Conservation (phyloP, 2,113 vertebrate species). For the Xiphorhynchus elegans region DNA sequence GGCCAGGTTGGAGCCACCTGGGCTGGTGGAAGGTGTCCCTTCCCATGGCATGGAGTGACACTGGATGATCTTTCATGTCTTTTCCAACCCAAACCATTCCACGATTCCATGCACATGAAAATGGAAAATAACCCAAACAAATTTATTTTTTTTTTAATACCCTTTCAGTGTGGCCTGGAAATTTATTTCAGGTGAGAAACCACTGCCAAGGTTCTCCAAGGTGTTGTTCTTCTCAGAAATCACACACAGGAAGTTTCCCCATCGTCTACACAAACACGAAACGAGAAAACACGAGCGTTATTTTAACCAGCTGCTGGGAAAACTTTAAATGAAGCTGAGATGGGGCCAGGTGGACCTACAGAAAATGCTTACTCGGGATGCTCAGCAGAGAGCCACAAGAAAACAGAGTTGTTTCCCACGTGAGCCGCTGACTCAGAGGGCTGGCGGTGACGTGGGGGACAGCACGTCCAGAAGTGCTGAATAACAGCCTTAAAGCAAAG, state of each 20-base stretch:
- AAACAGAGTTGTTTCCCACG: slow-evolving; percentile 2
- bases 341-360: slow-evolving; percentile 30
- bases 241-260: neutral
- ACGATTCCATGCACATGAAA: neutral
- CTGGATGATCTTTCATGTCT: neutral
- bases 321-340: neutral
- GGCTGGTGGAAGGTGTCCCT: neutral
- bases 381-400: neutral
- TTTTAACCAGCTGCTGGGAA: slow-evolving; percentile 27
- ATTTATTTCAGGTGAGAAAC: neutral
- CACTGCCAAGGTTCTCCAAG: neutral
- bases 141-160: neutral
- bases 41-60: no score
- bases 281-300: slow-evolving; percentile 5
- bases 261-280: neutral
- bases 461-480: slow-evolving; percentile 46
- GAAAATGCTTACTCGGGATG: slow-evolving; percentile 38
- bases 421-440: slow-evolving; percentile 44
- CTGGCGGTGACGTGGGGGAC: slow-evolving; percentile 16
- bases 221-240: neutral
- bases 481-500: slow-evolving; percentile 27
- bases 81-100: neutral
- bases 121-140: neutral
- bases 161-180: neutral
- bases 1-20: neutral